Evolutionary conservation across 37 sponge, comb jelly and placozoan genomes (phyloP), one percentile per base, ranked within the genome.

Genomic region (Aphrocallistes beatrix): DNA sequence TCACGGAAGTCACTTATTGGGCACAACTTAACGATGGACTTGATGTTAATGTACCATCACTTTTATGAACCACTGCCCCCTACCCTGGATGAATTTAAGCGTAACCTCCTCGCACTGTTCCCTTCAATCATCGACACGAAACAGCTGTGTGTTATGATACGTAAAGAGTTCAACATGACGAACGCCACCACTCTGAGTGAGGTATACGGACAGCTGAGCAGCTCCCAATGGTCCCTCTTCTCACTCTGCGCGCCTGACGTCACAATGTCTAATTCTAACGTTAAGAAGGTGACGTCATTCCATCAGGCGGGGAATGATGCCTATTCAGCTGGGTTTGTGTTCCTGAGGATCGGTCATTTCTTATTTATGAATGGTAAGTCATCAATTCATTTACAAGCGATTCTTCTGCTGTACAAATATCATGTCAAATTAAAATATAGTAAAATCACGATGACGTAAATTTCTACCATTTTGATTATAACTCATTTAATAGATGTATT

Each of bases 271-370:
- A 38, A 17, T 37, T 37, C 83, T 39, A 19, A 6, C 37, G 25
- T 38, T 38, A 83, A 39, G 40, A 83, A 83, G 28, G 40, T 83
- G 42, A 82, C 34, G 60, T 50, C 34, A 23, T 90, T 89, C 37
- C 93, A 93, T 85, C 89, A 93, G 81, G 93, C 93, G 36, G 91
- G 82, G 0, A 90, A 85, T 85, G 93, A 93, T 87, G 89, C 93
- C 19, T 93, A 60, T 81, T 88, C 89, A 82, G 88, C 83, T 39
- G 93, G 93, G 13, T 87, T 83, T 87, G 89, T 93, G 49, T 93
- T 93, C 51, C 89, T 93, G 10, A 50, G 89, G n/a, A 47, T 93
- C 23, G 89, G 88, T 10, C 93, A 93, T 37, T 38, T 93, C 60
- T 37, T 87, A 6, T 89, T 87, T 19, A 90, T 90, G 86, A 86